phyloP scores from a whole-genome alignment of 2,888 invertebrate genomes.

The Drosophila nr. fundita region DNA sequence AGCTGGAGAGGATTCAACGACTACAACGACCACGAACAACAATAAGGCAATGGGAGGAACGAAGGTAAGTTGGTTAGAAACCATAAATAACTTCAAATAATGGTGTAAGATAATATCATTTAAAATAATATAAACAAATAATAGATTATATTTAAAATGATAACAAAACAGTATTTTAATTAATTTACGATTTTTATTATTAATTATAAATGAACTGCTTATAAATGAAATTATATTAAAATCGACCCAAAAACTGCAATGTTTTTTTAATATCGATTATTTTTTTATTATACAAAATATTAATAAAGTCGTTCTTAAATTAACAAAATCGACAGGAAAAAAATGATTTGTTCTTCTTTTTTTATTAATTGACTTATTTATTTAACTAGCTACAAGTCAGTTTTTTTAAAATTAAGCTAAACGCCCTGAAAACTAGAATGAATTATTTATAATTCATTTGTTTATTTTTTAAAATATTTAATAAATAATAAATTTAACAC shows the following conservation, averaged over 20 bases:
- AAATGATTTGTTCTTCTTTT: too few relatives aligned
- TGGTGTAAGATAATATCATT: background rate
- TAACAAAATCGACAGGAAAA: too few relatives aligned
- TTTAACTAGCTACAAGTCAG: too few relatives aligned
- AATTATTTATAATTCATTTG: background rate
- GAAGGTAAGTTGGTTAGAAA: background rate
- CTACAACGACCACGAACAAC: background rate
- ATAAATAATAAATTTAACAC: background rate
- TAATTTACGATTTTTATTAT: too few relatives aligned
- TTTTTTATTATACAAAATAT: too few relatives aligned
- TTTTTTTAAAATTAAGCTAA: background rate
- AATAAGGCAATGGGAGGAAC: slow-evolving; percentile 9
- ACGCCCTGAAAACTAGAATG: background rate
- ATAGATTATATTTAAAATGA: background rate
- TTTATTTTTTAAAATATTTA: background rate
- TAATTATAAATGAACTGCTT: background rate
- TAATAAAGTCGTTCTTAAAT: too few relatives aligned
- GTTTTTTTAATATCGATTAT: background rate
- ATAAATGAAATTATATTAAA: background rate
- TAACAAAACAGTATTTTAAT: too few relatives aligned
- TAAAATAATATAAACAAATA: background rate
- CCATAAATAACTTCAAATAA: background rate
- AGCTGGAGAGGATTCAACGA: slow-evolving; percentile 30
- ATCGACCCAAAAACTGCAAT: background rate
- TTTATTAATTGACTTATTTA: background rate